Evolutionary conservation across 2,113 vertebrate genomes (phyloP), one percentile per base, ranked within the genome.

Genomic region (Eidolon helvum): DNA sequence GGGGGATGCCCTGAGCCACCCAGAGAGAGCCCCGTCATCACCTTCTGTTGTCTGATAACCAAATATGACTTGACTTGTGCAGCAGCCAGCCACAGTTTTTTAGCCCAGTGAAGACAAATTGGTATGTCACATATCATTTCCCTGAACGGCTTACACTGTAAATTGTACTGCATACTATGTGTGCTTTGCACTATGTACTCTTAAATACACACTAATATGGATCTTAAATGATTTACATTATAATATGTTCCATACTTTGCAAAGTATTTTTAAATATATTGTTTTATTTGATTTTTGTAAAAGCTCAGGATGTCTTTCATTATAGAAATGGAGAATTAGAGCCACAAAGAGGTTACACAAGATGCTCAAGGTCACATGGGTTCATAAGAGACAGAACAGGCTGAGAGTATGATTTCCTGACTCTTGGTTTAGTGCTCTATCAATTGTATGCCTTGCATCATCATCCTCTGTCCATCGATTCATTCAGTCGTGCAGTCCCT

Each of bases 221-320:
- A 66, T 89, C 91, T 89, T 82, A 77, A 77, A 82, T 50, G 48
- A 65, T 83, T 95, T 84, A 69, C n/a, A 30, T 65, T 84, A 75
- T 69, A 97, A 93, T 53, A 86, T 55, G 12, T n/a, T 24, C 50
- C n/a, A 69, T 30, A 74, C 69, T 43, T 84, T 74, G 8, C 63
- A 40, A 91, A 59, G 63, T 45, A 75, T 83, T 83, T 89, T 90
- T 89, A 65, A 87, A 45, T 91, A 33, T 45, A 87, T 65, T 59
- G 55, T 35, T 55, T 77, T 33, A 12, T 55, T 95, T 53, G 53
- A 86, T 89, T 61, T 97, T 86, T 85, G n/a, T 53, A 92, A 43
- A 90, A 90, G 18, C 26, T 80, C 40, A 68, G 35, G 7, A 19
- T 66, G 50, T 55, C 40, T 77, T 30, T 43, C 40, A 45, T 48